Percentiles rank a stretch among this genome's conserved stretches.
These are phyloP conservation scores for Parnassius smintheus DNA, from an alignment of 2,888 invertebrate species.

Conservation along the genomic window DNA sequence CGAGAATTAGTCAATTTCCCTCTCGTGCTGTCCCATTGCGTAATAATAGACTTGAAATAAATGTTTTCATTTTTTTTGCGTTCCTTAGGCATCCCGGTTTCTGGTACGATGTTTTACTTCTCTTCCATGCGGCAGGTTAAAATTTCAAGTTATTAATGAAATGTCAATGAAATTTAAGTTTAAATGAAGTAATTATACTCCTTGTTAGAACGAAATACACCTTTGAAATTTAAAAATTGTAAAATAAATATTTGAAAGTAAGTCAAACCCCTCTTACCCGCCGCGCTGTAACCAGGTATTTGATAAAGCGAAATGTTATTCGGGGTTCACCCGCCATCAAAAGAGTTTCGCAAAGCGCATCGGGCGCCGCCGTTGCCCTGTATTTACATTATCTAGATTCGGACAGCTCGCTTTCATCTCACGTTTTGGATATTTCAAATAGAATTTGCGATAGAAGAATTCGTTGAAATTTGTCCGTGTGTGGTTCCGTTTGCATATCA, in stretches of 20 bases:
- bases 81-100: too few species aligned
- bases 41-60: too few species aligned
- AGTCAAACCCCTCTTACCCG: constrained; percentile 14
- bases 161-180: too few species aligned
- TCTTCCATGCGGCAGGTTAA: too few species aligned
- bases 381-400: constrained; percentile 71
- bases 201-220: too few species aligned
- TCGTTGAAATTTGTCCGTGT: constrained; percentile 45
- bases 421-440: constrained; percentile 69
- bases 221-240: too few species aligned
- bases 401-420: constrained; percentile 66
- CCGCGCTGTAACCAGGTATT: constrained; percentile 37
- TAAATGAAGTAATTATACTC: too few species aligned
- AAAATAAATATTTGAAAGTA: constrained; percentile 5
- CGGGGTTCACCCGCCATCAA: constrained; percentile 45
- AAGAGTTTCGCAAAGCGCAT: constrained; percentile 47
- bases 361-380: constrained; percentile 42
- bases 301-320: constrained; percentile 53
- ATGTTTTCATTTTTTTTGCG: too few species aligned
- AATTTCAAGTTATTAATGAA: too few species aligned
- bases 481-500: constrained; percentile 21
- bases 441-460: constrained; percentile 68
- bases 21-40: too few species aligned
- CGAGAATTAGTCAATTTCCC: too few species aligned
- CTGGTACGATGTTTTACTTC: too few species aligned